A percentile compares a stretch with the other conserved stretches of the same genome.
Conservation (phyloP, 2,888 invertebrate genomes). For the Rapana venosa region DNA sequence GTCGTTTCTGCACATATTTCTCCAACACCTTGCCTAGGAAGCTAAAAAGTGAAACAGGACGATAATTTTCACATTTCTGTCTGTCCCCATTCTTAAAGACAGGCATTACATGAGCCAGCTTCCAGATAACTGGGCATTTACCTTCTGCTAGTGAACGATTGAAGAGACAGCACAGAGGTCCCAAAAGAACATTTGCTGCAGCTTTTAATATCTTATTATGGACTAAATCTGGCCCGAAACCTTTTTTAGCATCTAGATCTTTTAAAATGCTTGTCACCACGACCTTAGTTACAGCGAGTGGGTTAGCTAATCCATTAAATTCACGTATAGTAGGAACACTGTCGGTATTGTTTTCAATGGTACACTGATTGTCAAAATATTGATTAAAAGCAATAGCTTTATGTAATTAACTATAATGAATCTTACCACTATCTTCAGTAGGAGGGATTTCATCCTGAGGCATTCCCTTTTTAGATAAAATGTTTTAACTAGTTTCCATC, state of each 20-base stretch:
- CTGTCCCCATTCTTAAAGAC: neutral
- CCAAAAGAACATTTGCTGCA: too few species aligned
- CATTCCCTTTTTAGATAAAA: neutral
- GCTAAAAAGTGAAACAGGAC: neutral
- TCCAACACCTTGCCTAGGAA: neutral
- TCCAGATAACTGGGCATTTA: neutral
- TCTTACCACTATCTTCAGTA: neutral
- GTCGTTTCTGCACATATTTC: neutral
- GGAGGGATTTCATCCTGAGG: slow-evolving; percentile 8
- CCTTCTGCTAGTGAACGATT: neutral
- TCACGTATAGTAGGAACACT: neutral
- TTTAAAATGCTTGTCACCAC: too few species aligned
- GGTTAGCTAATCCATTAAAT: neutral
- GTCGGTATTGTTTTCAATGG: neutral
- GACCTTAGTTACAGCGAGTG: neutral
- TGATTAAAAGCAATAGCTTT: neutral
- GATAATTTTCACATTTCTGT: neutral
- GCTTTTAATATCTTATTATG: too few species aligned
- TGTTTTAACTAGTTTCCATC: slow-evolving; percentile 8
- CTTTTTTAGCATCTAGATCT: too few species aligned
- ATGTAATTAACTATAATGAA: neutral
- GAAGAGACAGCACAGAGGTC: neutral
- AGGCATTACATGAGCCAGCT: neutral
- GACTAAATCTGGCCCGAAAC: too few species aligned
- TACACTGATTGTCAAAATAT: neutral